These are phyloP conservation scores for Thalassaphorura encarpata DNA, from an alignment of 1,140 invertebrate genomes.

Conservation along the genomic window DNA sequence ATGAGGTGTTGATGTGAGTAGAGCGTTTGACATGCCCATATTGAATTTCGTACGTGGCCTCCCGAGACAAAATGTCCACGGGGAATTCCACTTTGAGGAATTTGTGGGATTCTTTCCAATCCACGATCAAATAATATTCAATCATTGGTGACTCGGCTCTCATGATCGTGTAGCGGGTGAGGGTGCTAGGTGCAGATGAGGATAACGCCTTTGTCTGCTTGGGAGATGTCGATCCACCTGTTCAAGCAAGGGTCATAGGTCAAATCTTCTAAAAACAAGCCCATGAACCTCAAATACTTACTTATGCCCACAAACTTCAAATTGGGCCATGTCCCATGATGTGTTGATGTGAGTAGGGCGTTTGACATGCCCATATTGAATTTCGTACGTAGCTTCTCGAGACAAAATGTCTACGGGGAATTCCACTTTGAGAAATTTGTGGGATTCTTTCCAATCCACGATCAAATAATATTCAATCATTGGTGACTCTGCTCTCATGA, in stretches of 20 bases:
- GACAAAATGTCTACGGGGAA: conserved; percentile 41
- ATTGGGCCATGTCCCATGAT: conserved; percentile 47
- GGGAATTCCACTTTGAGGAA: conserved; percentile 46
- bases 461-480: conserved; percentile 40
- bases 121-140: conserved; percentile 40
- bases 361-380: conserved; percentile 43
- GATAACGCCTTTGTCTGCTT: conserved; percentile 44
- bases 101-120: conserved; percentile 45
- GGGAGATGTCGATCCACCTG: conserved; percentile 47
- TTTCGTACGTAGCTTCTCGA: conserved; percentile 41
- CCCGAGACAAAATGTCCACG: conserved; percentile 37
- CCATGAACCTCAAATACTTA: too few species aligned
- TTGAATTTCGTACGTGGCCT: conserved; percentile 44
- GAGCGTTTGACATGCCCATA: conserved; percentile 43
- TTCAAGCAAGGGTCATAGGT: too few species aligned
- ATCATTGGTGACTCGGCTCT: conserved; percentile 39
- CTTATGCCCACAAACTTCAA: conserved; percentile 46
- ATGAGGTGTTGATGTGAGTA: conserved; percentile 48
- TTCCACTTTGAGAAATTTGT: conserved; percentile 46
- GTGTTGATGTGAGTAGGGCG: conserved; percentile 46
- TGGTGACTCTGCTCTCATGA: conserved; percentile 40
- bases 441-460: conserved; percentile 44
- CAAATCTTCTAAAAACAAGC: too few species aligned
- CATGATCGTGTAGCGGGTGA: conserved; percentile 40
- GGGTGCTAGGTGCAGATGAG: conserved; percentile 40